Conservation (phyloP, 2,113 vertebrate genomes). For the Megaptera novaeangliae region DNA sequence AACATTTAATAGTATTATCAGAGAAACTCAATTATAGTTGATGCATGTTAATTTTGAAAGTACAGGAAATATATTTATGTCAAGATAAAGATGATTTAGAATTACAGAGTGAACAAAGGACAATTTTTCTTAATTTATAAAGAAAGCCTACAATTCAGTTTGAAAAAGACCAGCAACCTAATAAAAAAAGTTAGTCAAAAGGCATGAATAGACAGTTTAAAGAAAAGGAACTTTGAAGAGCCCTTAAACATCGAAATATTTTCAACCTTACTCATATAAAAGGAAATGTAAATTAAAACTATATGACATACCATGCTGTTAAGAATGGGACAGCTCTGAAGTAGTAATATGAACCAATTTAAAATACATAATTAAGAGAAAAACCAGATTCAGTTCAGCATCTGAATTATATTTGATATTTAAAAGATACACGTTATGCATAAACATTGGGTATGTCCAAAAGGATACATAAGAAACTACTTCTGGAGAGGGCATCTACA, state of each 20-base stretch:
- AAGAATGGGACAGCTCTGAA: background rate
- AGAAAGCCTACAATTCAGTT: background rate
- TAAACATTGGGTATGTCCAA: background rate
- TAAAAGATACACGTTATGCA: background rate
- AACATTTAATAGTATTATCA: conserved; percentile 20
- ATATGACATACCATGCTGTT: background rate
- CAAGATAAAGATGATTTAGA: conserved; percentile 25
- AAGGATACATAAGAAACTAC: background rate
- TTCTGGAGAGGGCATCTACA: background rate
- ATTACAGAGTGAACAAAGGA: background rate
- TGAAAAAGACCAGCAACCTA: conserved; percentile 1
- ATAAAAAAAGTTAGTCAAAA: conserved; percentile 30
- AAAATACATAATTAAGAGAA: background rate
- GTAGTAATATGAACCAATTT: background rate
- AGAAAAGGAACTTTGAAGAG: background rate
- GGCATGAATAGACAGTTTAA: conserved; percentile 1
- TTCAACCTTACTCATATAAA: background rate
- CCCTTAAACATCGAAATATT: conserved; percentile 9
- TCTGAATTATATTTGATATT: background rate
- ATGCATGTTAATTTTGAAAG: conserved; percentile 11
- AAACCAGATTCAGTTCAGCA: background rate
- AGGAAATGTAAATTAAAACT: conserved; percentile 17
- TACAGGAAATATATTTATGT: background rate
- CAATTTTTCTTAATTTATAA: background rate
- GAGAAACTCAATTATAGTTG: background rate